These are phyloP conservation scores for Polydrusus tereticollis DNA, from an alignment of 2,888 invertebrate genomes.

Conservation along the genomic window DNA sequence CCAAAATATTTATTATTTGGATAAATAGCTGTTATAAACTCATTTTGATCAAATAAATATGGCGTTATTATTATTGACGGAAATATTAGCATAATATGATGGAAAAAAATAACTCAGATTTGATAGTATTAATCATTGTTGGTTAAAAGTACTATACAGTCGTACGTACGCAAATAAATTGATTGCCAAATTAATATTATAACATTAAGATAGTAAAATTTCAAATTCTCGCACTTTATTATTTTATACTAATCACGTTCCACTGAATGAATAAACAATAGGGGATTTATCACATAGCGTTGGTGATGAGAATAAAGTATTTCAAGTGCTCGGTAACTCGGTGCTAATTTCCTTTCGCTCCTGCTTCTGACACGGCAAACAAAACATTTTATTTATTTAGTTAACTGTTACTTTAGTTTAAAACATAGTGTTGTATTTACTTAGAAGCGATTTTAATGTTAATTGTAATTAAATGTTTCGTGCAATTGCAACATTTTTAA, in stretches of 20 bases:
- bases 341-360: slow-evolving; percentile 16
- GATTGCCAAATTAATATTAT: too few relatives aligned
- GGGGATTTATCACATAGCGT: slow-evolving; percentile 13
- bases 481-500: background rate
- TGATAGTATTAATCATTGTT: too few relatives aligned
- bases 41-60: too few relatives aligned
- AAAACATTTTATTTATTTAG: slow-evolving; percentile 17
- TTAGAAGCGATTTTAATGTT: background rate
- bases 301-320: slow-evolving; percentile 10
- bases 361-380: slow-evolving; percentile 3
- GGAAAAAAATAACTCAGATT: too few relatives aligned
- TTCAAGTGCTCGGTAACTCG: slow-evolving; percentile 7
- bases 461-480: background rate
- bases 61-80: too few relatives aligned
- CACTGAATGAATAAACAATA: slow-evolving; percentile 15
- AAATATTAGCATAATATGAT: too few relatives aligned
- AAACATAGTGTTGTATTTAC: background rate
- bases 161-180: too few relatives aligned
- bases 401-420: slow-evolving; percentile 11
- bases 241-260: background rate
- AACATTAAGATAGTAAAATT: too few relatives aligned
- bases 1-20: too few relatives aligned
- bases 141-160: too few relatives aligned
- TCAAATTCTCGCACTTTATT: background rate
- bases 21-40: too few relatives aligned